phyloP scores from a whole-genome alignment of 2,113 vertebrate genomes.

The Gallinago jamesoni region DNA sequence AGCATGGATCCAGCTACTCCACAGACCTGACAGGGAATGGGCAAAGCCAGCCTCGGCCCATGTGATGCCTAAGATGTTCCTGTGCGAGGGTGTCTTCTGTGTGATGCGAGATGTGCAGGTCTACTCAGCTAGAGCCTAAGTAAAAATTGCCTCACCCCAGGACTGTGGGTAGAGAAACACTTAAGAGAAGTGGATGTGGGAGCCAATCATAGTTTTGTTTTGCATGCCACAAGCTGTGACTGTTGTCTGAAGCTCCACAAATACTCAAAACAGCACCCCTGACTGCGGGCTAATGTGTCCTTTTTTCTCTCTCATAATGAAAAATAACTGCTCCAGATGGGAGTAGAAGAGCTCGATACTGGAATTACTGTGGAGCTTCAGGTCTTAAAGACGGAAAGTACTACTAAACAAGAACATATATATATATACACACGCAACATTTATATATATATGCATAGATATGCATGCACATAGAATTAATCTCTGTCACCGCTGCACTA shows the following conservation, averaged over 20 bases:
- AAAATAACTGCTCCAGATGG: not conserved
- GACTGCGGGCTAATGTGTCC: not conserved
- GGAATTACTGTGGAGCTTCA: not conserved
- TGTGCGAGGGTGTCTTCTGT: not conserved
- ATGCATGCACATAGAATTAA: not conserved
- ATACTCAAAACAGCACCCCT: not conserved
- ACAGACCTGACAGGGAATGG: not conserved
- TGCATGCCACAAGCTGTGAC: not conserved
- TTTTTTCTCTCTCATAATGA: not conserved
- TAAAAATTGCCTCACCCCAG: not conserved
- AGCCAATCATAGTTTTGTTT: not conserved
- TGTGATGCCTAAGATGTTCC: accelerated
- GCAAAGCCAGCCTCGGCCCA: not conserved
- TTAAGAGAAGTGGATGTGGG: not conserved
- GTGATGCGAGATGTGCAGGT: not conserved
- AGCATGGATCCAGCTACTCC: not conserved
- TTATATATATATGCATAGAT: not conserved
- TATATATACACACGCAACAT: not conserved
- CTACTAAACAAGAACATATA: not conserved
- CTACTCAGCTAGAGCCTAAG: not conserved
- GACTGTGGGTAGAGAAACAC: not conserved
- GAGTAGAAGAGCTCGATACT: not conserved
- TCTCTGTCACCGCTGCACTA: not conserved
- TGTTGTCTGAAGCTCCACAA: not conserved
- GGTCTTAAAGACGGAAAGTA: not conserved